These are phyloP conservation scores for Callospermophilus lateralis DNA, from an alignment of 2,113 vertebrate genomes.

Conservation along the genomic window DNA sequence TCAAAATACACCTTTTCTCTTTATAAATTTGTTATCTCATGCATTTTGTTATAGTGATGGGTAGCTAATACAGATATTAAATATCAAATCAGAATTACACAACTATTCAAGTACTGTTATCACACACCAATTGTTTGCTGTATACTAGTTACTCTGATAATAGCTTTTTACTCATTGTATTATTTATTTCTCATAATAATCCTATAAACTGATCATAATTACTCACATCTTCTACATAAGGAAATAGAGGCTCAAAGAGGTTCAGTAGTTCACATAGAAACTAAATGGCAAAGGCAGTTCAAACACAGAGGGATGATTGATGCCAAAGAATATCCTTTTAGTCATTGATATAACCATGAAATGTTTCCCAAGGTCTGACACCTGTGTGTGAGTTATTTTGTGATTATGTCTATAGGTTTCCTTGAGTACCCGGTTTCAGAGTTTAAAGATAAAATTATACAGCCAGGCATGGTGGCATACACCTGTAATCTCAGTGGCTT, in stretches of 20 bases:
- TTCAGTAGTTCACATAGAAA: neutral
- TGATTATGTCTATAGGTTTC: neutral
- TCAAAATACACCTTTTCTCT: neutral
- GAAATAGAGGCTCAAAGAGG: neutral
- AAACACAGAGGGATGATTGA: neutral
- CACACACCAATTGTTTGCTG: neutral
- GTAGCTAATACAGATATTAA: neutral
- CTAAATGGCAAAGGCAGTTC: neutral
- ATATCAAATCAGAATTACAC: neutral
- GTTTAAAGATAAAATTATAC: neutral
- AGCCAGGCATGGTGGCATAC: neutral
- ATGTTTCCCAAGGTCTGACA: neutral
- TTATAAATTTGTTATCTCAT: neutral
- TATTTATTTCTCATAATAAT: slow-evolving; percentile 21
- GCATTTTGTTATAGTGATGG: neutral
- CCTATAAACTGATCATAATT: slow-evolving; percentile 2
- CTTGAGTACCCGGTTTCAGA: neutral
- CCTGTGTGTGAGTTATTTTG: neutral
- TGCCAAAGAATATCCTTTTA: slow-evolving; percentile 21
- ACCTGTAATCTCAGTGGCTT: too few relatives aligned
- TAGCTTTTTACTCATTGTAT: neutral
- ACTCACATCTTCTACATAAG: neutral
- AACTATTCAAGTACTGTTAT: neutral
- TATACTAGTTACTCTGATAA: neutral
- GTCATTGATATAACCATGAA: neutral